Percentiles rank a stretch among this genome's conserved stretches.
phyloP scores from a whole-genome alignment of 2,797 vertebrate genomes.

The Myripristis jacobus region DNA sequence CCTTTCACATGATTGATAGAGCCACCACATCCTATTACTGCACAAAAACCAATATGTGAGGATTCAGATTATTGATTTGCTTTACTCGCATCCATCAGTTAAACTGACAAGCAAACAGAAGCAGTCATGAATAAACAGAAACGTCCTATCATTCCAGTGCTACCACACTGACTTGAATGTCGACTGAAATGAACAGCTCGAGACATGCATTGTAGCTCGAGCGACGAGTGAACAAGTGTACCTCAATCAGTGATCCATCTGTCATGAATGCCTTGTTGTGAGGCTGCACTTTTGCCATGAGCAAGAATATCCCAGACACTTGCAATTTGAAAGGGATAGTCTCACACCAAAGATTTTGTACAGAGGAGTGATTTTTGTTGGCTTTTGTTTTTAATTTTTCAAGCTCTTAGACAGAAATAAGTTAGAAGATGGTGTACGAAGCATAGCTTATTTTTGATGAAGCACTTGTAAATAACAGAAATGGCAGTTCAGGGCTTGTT shows the following conservation, averaged over 20 bases:
- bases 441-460: neutral
- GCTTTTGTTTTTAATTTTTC: too few species aligned
- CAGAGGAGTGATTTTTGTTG: too few species aligned
- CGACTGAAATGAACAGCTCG: neutral
- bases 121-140: neutral
- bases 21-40: conserved; percentile 13
- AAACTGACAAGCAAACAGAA: conserved; percentile 1
- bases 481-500: neutral
- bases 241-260: conserved; percentile 53
- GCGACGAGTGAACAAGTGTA: neutral
- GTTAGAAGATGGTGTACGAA: neutral
- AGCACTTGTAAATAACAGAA: neutral
- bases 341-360: too few species aligned
- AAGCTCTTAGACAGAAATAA: neutral
- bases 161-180: neutral
- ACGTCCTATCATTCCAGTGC: neutral
- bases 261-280: conserved; percentile 49
- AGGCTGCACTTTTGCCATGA: conserved; percentile 22
- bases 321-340: too few species aligned
- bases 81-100: conserved; percentile 14
- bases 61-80: conserved; percentile 35
- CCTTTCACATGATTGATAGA: conserved; percentile 5
- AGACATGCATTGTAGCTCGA: neutral
- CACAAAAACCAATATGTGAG: conserved; percentile 22
- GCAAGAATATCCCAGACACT: too few species aligned